Conservation (phyloP, 2,797 vertebrate species). For the Ambastaia sidthimunki region DNA sequence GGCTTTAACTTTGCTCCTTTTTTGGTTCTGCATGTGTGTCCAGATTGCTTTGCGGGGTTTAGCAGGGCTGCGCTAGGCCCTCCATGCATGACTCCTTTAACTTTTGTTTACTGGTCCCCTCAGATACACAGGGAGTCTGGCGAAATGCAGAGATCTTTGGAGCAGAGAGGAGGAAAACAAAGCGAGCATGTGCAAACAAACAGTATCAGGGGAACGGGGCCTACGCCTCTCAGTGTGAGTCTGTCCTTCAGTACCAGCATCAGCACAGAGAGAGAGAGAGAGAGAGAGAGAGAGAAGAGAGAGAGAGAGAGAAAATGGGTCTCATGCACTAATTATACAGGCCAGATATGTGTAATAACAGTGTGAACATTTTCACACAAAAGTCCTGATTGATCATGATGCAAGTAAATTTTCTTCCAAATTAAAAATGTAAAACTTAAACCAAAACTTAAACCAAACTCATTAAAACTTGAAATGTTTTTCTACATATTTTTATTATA, state of each 20-base stretch:
- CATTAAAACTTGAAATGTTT: background rate
- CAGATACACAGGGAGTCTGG: conserved; percentile 20
- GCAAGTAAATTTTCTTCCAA: background rate
- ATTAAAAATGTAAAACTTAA: background rate
- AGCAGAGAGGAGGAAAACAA: conserved; percentile 55
- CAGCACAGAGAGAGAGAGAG: conserved; percentile 43
- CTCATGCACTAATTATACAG: background rate
- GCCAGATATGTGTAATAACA: background rate
- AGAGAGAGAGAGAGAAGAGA: conserved; percentile 60
- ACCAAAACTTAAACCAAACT: background rate
- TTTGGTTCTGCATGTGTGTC: conserved; percentile 42
- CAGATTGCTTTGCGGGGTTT: conserved; percentile 61
- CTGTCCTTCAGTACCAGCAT: conserved; percentile 49
- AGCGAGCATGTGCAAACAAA: conserved; percentile 60
- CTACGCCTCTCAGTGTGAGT: conserved; percentile 31
- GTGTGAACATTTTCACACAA: background rate
- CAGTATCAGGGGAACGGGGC: conserved; percentile 44
- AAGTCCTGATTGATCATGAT: background rate
- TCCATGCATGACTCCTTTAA: conserved; percentile 54
- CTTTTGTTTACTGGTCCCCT: conserved; percentile 51
- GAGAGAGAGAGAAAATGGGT: background rate
- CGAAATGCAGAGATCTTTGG: conserved; percentile 49
- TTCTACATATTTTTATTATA: background rate
- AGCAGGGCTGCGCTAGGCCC: conserved; percentile 68
- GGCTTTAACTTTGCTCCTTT: conserved; percentile 45